These are phyloP conservation scores for Toxonevra muliebris DNA, from an alignment of 2,888 invertebrate genomes.

Conservation along the genomic window DNA sequence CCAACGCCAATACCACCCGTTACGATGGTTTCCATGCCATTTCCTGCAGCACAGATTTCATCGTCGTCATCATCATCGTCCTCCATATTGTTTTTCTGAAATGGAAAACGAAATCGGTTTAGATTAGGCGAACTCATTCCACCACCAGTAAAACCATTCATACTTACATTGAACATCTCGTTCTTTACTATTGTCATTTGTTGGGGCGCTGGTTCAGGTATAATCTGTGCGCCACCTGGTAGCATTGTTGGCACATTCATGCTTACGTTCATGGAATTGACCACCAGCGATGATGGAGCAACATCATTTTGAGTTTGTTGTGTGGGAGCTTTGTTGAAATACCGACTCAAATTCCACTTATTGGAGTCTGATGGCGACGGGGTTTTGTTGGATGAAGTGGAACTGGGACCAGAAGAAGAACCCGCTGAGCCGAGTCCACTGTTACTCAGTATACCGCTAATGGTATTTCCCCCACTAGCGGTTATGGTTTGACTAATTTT, in stretches of 20 bases:
- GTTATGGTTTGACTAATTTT: slow-evolving; percentile 50
- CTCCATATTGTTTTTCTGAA: slow-evolving; percentile 44
- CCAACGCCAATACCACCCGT: not conserved
- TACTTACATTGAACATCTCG: slow-evolving; percentile 45
- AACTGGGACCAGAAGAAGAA: slow-evolving; percentile 41
- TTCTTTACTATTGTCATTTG: slow-evolving; percentile 58
- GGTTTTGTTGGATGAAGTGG: slow-evolving; percentile 55
- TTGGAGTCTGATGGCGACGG: slow-evolving; percentile 59
- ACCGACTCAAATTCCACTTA: slow-evolving; percentile 57
- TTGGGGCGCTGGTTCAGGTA: slow-evolving; percentile 54
- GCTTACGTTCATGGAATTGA: slow-evolving; percentile 50
- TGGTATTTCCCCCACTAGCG: slow-evolving; percentile 51
- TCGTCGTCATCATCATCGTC: slow-evolving; percentile 42
- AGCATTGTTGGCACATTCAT: slow-evolving; percentile 56
- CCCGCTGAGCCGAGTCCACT: slow-evolving; percentile 38
- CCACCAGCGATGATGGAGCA: slow-evolving; percentile 31
- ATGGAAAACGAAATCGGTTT: too few relatives aligned
- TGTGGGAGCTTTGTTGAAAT: slow-evolving; percentile 53
- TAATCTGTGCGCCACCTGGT: slow-evolving; percentile 58
- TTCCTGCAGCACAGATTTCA: slow-evolving; percentile 19
- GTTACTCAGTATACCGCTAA: slow-evolving; percentile 49
- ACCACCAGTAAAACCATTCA: slow-evolving; percentile 40
- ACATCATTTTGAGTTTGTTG: slow-evolving; percentile 42
- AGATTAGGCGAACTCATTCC: slow-evolving; percentile 29
- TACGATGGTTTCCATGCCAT: slow-evolving; percentile 9